Base-by-base conservation (phyloP, 2,888 invertebrate species). In the Apodemia zela region DNA sequence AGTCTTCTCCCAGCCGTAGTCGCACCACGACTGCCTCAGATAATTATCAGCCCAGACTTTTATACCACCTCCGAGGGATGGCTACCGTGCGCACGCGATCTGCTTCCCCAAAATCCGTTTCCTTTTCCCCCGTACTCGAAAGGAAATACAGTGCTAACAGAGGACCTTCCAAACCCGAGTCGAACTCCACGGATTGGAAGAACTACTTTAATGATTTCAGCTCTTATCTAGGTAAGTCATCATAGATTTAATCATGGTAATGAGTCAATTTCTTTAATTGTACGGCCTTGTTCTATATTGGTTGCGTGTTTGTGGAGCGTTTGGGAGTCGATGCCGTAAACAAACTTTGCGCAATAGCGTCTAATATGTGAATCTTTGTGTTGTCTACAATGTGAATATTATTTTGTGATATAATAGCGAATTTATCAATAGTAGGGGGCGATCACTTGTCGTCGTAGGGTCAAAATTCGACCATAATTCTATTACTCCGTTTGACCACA, bases 81-180 rank as follows among this genome's bases (percentile, higher is more conserved):
- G 91, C 93, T 75, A 93, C 92, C 72, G 89, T 93, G 90, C 93
- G 94, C 92, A 93, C 92, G 90, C 93, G 94, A 82, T 93, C 94
- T 63, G 93, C 93, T 78, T 93, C 93, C 81, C 94, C 94, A 68
- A 94, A 94, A 81, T 92, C 93, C 51, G 94, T 94, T 72, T 94
- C 94, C 75, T 94, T 94, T 82, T 93, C 94, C 80, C 93, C 93
- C 69, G 92, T 93, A 69, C 92, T 93, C 67, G 93, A 93, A 72
- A 85, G 93, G 69, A 93, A 93, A 71, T 93, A 93, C 78, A 92
- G 87, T 79, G 88, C 81, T 57, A 85, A 89, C 64, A 81, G 87
- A 66, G 82, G 79, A 60, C 63, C 63, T n/a, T n/a, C 75, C 66
- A 86, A 85, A 45, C 84, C 89, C 5, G 87, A 90, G 66, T 73